Evolutionary conservation across 92 coral and sea anemone species (phyloP), one percentile per base, ranked within the genome.

Genomic region (Siderastrea radians): DNA sequence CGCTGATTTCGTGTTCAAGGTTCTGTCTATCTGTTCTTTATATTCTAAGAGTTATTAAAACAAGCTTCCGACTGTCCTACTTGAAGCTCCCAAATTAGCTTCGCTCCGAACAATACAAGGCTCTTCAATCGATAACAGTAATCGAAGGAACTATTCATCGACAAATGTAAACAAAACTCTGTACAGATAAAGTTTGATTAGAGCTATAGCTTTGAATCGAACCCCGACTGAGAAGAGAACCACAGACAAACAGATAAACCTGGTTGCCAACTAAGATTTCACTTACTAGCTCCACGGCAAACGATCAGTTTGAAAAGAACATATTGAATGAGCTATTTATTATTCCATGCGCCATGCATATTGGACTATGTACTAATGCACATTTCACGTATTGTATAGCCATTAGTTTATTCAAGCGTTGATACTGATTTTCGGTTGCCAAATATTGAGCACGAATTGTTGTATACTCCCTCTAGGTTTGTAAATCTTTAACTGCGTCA

Each of bases 131-230:
- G 53, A 57, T 76, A 57, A 43, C 68, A n/a, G 19, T 44, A 76
- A 76, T 76, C 66, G 50, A 75, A 75, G 11, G 11, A 3, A 4
- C 66, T 13, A 71, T 75, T 75, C 51, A 57, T 54, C 52, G 50
- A 59, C 43, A 57, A 76, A 76, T 76, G 80, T 76, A 58, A 76
- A 76, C 80, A 75, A 5, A 43, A 45, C 44, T 76, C 80, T 26
- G 4, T 57, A 9, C 66, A 9, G 6, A 75, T n/a, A 75, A 17
- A 44, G 11, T 7, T 7, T 4, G 47, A 0, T 3, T 6, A 15
- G 7, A 2, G 47, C 0, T 46, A 2, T n/a, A 38, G 71, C n/a
- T 8, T 13, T 2, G 17, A 61, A 19, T 19, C 0, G 66, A 61
- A 13, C 1, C 66, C 13, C 66, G 6, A 61, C 17, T 13, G n/a